These are phyloP conservation scores for Nestor notabilis DNA, from an alignment of 2,113 vertebrate genomes.

Conservation along the genomic window DNA sequence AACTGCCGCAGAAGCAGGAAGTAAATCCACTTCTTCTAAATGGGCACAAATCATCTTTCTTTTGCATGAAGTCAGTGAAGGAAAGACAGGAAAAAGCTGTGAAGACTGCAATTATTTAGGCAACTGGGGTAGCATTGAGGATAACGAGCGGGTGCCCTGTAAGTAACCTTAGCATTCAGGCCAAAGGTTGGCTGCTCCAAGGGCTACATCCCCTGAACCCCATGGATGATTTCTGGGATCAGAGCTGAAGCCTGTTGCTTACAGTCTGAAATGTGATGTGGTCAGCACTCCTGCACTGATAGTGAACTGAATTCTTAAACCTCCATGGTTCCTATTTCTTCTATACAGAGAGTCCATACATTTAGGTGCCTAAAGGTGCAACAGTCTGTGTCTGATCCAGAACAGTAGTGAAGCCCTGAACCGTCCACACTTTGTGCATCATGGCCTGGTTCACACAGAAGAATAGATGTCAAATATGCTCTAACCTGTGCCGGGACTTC, in stretches of 20 bases:
- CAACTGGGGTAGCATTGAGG: not conserved
- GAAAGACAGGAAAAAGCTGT: not conserved
- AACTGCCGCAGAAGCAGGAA: constrained; percentile 20
- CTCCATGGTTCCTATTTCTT: accelerated
- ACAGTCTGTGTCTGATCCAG: not conserved
- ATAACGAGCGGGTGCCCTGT: not conserved
- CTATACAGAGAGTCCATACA: not conserved
- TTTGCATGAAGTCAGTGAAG: not conserved
- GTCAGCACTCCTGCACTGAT: not conserved
- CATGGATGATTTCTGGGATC: accelerated
- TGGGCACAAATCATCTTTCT: constrained; percentile 1
- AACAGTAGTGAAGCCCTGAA: accelerated
- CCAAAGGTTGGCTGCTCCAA: not conserved
- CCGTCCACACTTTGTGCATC: accelerated
- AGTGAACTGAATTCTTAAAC: not conserved
- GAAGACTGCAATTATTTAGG: not conserved
- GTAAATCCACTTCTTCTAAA: not conserved
- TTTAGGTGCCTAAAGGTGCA: not conserved
- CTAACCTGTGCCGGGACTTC: not conserved
- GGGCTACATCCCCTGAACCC: not conserved
- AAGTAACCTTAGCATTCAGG: not conserved
- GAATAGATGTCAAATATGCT: not conserved
- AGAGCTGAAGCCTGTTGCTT: not conserved
- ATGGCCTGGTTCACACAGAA: not conserved
- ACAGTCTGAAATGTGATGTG: accelerated